phyloP scores from a whole-genome alignment of 2,888 invertebrate species.

The Trichacis sp. region DNA sequence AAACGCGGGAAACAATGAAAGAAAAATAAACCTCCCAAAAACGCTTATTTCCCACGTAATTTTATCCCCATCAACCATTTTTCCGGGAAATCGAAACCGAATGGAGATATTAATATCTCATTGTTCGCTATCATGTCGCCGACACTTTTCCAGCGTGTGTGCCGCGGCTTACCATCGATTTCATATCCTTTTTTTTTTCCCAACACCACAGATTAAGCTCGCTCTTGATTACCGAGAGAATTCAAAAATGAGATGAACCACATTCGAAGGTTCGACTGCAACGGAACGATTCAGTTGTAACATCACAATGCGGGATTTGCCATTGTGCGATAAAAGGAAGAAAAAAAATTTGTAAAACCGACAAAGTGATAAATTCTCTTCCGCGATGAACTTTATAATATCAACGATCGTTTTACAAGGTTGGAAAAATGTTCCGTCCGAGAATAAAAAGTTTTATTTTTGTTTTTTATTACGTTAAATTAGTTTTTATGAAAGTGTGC shows the following conservation, averaged over 20 bases:
- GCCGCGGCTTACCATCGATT: conserved; percentile 59
- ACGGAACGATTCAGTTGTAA: conserved; percentile 19
- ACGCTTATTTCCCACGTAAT: conserved; percentile 58
- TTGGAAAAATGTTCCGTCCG: too few relatives aligned
- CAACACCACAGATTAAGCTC: conserved; percentile 55
- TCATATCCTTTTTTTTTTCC: conserved; percentile 49
- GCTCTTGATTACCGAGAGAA: conserved; percentile 41
- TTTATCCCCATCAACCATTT: conserved; percentile 64
- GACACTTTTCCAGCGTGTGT: conserved; percentile 59
- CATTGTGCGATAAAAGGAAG: background rate
- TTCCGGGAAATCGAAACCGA: conserved; percentile 66
- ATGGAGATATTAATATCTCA: conserved; percentile 66
- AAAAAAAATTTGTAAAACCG: too few relatives aligned
- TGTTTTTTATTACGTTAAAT: too few relatives aligned
- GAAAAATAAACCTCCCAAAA: conserved; percentile 40
- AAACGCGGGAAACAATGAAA: conserved; percentile 29
- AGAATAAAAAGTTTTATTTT: too few relatives aligned
- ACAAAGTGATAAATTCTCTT: too few relatives aligned
- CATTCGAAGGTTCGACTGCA: conserved; percentile 23
- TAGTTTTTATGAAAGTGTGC: too few relatives aligned
- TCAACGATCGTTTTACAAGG: too few relatives aligned
- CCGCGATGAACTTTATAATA: too few relatives aligned
- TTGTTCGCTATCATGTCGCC: conserved; percentile 60
- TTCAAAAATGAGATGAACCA: conserved; percentile 42
- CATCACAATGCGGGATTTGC: conserved; percentile 1